Evolutionary conservation across 2,113 vertebrate genomes (phyloP).

Genomic region (Glareola pratincola): DNA sequence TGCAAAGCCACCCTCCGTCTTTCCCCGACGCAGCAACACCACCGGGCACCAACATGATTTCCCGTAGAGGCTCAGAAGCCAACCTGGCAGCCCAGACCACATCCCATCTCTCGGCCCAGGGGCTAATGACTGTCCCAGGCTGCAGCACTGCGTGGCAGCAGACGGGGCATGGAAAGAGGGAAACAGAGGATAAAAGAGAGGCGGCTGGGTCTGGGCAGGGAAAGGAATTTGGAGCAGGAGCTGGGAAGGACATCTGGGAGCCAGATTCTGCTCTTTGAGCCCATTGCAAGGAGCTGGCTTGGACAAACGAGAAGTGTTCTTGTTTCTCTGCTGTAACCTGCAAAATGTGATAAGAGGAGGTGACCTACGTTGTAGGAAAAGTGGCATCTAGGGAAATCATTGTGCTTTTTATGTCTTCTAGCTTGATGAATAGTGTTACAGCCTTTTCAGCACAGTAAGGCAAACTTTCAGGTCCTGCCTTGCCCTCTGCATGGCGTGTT

Average conservation of each 20-base stretch:
- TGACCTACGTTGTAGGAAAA: not conserved
- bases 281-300: not conserved
- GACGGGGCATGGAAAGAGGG: not conserved
- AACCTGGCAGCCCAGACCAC: not conserved
- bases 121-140: not conserved
- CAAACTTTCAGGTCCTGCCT: not conserved
- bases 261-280: slow-evolving; percentile 7
- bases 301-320: fast-evolving
- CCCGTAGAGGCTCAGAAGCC: not conserved
- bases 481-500: not conserved
- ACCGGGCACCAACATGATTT: fast-evolving
- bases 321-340: not conserved
- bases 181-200: not conserved
- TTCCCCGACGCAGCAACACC: not conserved
- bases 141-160: not conserved
- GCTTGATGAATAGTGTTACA: fast-evolving
- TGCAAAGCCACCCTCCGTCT: not conserved
- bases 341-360: not conserved
- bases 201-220: not conserved
- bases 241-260: slow-evolving; percentile 27
- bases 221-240: slow-evolving; percentile 7
- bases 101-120: not conserved
- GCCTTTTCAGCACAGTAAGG: not conserved
- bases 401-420: not conserved
- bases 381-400: not conserved